Evolutionary conservation across 2,888 invertebrate genomes (phyloP), one percentile per base, ranked within the genome.

Genomic region (Chromoteleia sp.): DNA sequence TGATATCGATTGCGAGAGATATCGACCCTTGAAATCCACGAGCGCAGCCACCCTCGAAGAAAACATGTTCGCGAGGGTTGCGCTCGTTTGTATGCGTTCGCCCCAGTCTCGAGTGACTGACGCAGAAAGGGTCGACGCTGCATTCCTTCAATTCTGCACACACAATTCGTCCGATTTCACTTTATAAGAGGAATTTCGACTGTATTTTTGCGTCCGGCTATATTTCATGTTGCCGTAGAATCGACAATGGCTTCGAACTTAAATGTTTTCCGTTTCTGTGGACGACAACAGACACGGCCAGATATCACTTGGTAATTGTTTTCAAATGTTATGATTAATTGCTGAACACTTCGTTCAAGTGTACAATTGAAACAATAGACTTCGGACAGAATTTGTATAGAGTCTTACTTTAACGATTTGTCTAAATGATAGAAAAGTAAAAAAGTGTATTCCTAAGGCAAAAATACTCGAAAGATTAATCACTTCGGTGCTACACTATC

Each of bases 31-130:
- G 75, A 68, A 76, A 76, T 76, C 68, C 68, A 59, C 52, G 63
- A 73, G 39, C 54, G 43, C 59, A 58, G 50, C 43, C 59, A 59
- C 52, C 76, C 68, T 54, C 68, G 25, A 59, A 25, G 67, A 76
- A 76, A 67, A 43, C 45, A 56, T 6, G 25, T 12, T 25, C 15
- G 21, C 10, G 58, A 21, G 45, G 50, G 59, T 33, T 25, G 12
- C 14, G 50, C 36, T 25, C 10, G 45, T 45, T 39, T 36, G 56
- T 41, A 21, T 33, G 63, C 45, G 54, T 65, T 71, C 77, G 77
- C 70, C 70, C 70, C 70, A 77, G 77, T 77, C 70, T 77, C 63
- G 77, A 59, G 58, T 70, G 70, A 70, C 63, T 67, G 68, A 56
- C 76, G 61, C 77, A 36, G 63, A 56, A 56, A 39, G 74, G 65